These are phyloP conservation scores for Macrotus californicus DNA, from an alignment of 2,113 vertebrate genomes.

Conservation along the genomic window DNA sequence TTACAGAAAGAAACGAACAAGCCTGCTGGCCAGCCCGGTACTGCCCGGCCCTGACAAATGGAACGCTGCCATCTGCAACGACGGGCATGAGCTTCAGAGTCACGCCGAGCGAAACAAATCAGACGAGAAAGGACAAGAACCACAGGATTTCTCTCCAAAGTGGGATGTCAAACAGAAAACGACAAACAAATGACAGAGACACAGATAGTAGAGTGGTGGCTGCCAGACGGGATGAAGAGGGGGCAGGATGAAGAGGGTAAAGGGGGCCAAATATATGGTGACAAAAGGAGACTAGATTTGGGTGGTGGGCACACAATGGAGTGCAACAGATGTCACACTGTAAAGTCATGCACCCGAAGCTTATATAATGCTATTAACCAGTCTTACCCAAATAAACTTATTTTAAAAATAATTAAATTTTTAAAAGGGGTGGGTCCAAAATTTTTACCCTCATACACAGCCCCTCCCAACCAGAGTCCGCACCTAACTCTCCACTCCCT, in stretches of 20 bases:
- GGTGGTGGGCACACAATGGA: neutral
- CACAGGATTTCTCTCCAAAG: neutral
- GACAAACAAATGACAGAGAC: neutral
- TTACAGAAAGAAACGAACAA: too few species aligned
- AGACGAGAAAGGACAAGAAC: neutral
- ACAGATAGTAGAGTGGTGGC: neutral
- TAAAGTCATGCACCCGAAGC: too few species aligned
- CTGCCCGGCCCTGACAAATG: too few species aligned
- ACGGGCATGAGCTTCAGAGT: accelerated
- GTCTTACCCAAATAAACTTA: neutral
- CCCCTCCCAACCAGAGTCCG: neutral
- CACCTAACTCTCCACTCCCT: neutral
- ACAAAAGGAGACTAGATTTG: neutral
- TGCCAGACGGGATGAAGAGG: neutral
- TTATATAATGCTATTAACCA: neutral
- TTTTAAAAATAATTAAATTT: neutral
- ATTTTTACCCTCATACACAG: neutral
- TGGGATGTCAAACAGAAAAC: neutral
- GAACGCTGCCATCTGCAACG: neutral
- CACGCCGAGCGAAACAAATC: neutral
- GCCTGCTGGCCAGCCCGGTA: too few species aligned
- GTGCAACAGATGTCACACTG: too few species aligned
- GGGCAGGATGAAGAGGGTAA: neutral
- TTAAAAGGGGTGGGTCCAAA: neutral
- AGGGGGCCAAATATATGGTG: too few species aligned